These are phyloP conservation scores for Orthosia cruda DNA, from an alignment of 2,888 invertebrate genomes.

Conservation along the genomic window DNA sequence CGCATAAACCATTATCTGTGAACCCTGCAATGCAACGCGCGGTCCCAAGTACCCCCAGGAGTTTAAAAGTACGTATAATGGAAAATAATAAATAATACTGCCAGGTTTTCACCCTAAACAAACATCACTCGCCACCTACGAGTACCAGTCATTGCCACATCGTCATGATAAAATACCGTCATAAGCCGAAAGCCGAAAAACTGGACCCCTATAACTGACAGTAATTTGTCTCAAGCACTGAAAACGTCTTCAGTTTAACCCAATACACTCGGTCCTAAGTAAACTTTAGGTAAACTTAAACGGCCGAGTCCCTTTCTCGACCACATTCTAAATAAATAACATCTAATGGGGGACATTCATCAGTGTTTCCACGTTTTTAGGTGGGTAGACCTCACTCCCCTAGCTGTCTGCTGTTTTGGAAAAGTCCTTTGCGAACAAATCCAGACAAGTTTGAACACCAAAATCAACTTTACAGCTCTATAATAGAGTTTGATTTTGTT, in stretches of 20 bases:
- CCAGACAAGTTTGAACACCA: slow-evolving; percentile 58
- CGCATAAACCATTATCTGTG: slow-evolving; percentile 55
- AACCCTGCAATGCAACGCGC: slow-evolving; percentile 54
- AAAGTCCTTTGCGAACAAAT: slow-evolving; percentile 80
- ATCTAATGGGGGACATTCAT: slow-evolving; percentile 92
- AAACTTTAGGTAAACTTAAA: slow-evolving; percentile 91
- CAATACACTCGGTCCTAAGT: slow-evolving; percentile 91
- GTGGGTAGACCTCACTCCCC: slow-evolving; percentile 88
- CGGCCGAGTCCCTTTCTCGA: slow-evolving; percentile 89
- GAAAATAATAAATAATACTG: slow-evolving; percentile 67
- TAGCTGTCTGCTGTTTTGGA: slow-evolving; percentile 86
- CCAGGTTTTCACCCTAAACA: slow-evolving; percentile 72
- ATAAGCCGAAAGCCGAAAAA: slow-evolving; percentile 88
- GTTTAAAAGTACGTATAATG: slow-evolving; percentile 67
- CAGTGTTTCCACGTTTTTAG: slow-evolving; percentile 92
- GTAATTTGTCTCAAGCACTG: slow-evolving; percentile 86
- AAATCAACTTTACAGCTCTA: slow-evolving; percentile 62
- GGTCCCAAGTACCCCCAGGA: slow-evolving; percentile 57
- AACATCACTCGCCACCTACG: slow-evolving; percentile 71
- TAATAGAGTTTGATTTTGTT: slow-evolving; percentile 68
- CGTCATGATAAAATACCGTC: slow-evolving; percentile 87
- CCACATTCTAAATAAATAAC: slow-evolving; percentile 92
- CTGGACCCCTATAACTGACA: slow-evolving; percentile 89
- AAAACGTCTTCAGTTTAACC: slow-evolving; percentile 90
- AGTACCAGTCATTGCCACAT: slow-evolving; percentile 76